Evolutionary conservation across 2,888 invertebrate genomes (phyloP).

Genomic region (Lymantria monacha): DNA sequence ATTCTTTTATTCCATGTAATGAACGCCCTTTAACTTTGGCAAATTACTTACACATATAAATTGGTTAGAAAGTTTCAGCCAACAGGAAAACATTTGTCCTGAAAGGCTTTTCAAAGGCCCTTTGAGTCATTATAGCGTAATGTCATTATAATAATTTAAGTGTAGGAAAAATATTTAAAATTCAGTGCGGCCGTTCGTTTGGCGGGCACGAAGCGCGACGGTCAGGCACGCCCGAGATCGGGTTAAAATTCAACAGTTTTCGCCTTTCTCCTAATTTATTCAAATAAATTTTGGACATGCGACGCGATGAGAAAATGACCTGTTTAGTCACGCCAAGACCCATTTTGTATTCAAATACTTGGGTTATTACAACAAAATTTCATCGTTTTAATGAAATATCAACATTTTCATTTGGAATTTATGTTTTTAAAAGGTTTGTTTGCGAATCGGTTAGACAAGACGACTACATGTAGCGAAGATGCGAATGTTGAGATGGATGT

Average conservation of each 20-base stretch:
- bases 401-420: conserved; percentile 28
- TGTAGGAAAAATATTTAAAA: conserved; percentile 45
- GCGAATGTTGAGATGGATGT: too few species aligned
- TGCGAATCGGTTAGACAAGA: too few species aligned
- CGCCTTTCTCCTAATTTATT: conserved; percentile 69
- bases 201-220: conserved; percentile 14
- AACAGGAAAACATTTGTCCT: conserved; percentile 7
- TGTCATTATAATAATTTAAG: conserved; percentile 42
- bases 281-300: conserved; percentile 71
- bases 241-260: conserved; percentile 74
- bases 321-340: conserved; percentile 44
- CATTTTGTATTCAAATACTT: conserved; percentile 37
- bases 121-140: conserved; percentile 32
- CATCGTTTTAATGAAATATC: conserved; percentile 24
- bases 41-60: conserved; percentile 4
- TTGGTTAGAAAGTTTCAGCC: not conserved
- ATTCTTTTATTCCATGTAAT: too few species aligned
- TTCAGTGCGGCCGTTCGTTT: conserved; percentile 35
- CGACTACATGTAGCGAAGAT: too few species aligned
- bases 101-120: conserved; percentile 17
- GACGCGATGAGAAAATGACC: conserved; percentile 58
- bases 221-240: conserved; percentile 50
- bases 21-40: not conserved
- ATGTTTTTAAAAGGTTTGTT: not conserved
- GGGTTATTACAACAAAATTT: conserved; percentile 24